Evolutionary conservation across 2,113 vertebrate genomes (phyloP).

Genomic region (Myxocyprinus asiaticus): DNA sequence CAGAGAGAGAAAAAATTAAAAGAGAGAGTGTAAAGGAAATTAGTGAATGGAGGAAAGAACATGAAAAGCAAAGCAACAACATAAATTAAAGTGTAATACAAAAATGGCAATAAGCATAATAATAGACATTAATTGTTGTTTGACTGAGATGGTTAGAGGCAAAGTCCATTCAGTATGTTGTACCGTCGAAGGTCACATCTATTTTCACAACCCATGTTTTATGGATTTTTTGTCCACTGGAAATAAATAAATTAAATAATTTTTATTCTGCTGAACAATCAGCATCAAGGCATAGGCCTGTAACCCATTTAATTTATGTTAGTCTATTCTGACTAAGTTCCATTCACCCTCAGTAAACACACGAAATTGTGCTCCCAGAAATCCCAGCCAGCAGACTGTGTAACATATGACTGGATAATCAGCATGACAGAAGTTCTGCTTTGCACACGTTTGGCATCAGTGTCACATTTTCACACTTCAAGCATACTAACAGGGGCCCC

Average conservation of each 20-base stretch:
- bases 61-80: not conserved
- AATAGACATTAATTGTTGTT: too few species aligned
- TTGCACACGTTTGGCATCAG: conserved; percentile 13
- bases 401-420: conserved; percentile 30
- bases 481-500: conserved; percentile 1
- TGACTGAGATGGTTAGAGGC: not conserved
- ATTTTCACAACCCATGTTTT: too few species aligned
- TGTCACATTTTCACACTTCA: conserved; percentile 20
- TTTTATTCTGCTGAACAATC: not conserved
- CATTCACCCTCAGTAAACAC: not conserved
- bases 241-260: too few species aligned
- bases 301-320: not conserved
- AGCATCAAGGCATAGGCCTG: not conserved
- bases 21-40: not conserved
- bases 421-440: conserved; percentile 31
- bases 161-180: not conserved
- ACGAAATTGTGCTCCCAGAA: not conserved
- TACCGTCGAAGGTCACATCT: too few species aligned
- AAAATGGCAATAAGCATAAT: not conserved
- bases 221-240: too few species aligned
- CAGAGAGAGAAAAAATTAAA: not conserved
- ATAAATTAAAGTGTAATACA: not conserved
- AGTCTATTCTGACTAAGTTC: not conserved
- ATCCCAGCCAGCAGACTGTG: conserved; percentile 6
- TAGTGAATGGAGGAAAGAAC: not conserved